phyloP scores from a whole-genome alignment of 2,888 invertebrate species.

The Calameuta filiformis region DNA sequence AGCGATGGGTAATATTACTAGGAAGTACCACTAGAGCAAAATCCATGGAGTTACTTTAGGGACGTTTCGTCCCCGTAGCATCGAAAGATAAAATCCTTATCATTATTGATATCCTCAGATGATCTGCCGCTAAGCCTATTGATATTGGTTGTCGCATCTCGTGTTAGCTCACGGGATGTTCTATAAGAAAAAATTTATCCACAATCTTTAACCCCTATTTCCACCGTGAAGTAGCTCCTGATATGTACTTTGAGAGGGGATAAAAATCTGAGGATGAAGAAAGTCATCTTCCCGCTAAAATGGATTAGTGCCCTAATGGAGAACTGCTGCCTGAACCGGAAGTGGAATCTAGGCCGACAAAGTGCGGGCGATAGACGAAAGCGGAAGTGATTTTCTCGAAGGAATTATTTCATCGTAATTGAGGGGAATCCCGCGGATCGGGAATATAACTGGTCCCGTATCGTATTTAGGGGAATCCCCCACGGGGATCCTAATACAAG shows the following conservation, averaged over 20 bases:
- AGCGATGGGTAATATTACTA: neutral
- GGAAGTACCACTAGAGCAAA: neutral
- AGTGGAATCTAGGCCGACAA: neutral
- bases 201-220: neutral
- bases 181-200: neutral
- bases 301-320: neutral
- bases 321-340: neutral
- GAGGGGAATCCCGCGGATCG: neutral
- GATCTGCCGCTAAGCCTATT: constrained; percentile 16
- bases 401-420: neutral
- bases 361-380: neutral
- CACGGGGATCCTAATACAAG: constrained; percentile 27
- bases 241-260: neutral
- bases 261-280: neutral
- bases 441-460: neutral
- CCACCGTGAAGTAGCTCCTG: neutral
- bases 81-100: constrained; percentile 22
- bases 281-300: neutral
- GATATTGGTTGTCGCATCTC: constrained; percentile 1
- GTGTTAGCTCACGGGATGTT: neutral
- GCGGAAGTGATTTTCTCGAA: neutral
- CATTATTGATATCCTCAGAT: constrained; percentile 21
- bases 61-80: constrained; percentile 4
- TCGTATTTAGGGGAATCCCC: neutral
- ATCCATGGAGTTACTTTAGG: neutral